Evolutionary conservation across 2,888 invertebrate genomes (phyloP), one percentile per base, ranked within the genome.

Genomic region (Cerceris ruficornis): DNA sequence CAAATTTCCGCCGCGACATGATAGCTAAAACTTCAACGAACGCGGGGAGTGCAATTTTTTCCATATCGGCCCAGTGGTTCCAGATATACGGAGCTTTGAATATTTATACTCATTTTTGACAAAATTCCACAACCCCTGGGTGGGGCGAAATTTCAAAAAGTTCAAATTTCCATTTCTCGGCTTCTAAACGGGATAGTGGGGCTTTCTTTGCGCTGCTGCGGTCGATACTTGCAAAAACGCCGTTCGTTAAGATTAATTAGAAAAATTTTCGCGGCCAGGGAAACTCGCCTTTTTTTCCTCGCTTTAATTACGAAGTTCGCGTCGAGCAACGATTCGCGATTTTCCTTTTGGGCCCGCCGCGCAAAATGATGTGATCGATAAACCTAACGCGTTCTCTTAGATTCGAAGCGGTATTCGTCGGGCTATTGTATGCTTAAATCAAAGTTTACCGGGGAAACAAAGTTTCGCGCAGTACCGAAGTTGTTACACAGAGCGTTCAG

Each of bases 361-460:
- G 7, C 7, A 49, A 58, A 67, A 70, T 58, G 58, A 54, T 28
- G 42, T 52, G 68, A 58, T 66, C 57, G 58, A 54, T 39, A 46
- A 28, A 5, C 11, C 14, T 61, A 49, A 70, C 64, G 67, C n/a
- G 54, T 55, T 59, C 55, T 17, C 50, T 9, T 54, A 8, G 39
- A 54, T 7, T 67, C 67, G 67, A 77, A 71, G 77, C 14, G 71
- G 62, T 77, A 71, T 77, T 78, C 71, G 66, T 54, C 42, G 28
- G 66, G 49, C 67, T 41, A 42, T 42, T 52, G 68, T 49, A 15
- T 54, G 64, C 69, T 68, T 68, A 67, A 72, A 58, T 68, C 68
- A 54, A 81, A 83, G 65, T 77, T 83, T 57, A 58, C 41, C n/a
- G 60, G 60, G 57, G 72, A 69, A 77, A 67, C 68, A 54, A 80